Conservation (phyloP, 2,888 invertebrate genomes). For the Xanthia togata region DNA sequence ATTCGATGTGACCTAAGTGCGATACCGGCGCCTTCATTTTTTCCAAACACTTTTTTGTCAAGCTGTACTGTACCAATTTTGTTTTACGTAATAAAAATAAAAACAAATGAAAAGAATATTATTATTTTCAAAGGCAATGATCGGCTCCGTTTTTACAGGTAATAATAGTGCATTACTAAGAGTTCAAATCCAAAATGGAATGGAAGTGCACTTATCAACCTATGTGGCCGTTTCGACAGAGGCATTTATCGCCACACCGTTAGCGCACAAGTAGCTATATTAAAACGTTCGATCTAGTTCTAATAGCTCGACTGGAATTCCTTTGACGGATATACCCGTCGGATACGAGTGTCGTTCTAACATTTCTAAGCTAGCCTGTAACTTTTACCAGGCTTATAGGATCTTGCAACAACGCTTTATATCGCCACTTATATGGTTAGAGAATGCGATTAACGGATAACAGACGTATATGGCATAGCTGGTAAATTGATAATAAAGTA, state of each 20-base stretch:
- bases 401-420: slow-evolving; percentile 47
- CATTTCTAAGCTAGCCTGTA: slow-evolving; percentile 25
- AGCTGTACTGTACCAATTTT: no score
- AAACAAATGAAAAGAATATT: no score
- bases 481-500: slow-evolving; percentile 43
- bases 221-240: slow-evolving; percentile 53
- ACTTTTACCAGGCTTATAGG: slow-evolving; percentile 35
- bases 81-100: no score
- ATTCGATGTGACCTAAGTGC: no score
- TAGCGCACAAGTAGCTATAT: slow-evolving; percentile 26
- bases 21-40: no score
- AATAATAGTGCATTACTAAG: slow-evolving; percentile 23
- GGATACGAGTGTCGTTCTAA: slow-evolving; percentile 39
- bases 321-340: slow-evolving; percentile 39
- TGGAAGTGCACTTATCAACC: slow-evolving; percentile 34
- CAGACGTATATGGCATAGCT: slow-evolving; percentile 43
- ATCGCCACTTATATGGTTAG: slow-evolving; percentile 34
- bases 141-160: slow-evolving; percentile 9
- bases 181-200: slow-evolving; percentile 37
- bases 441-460: slow-evolving; percentile 49
- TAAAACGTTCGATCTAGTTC: slow-evolving; percentile 52
- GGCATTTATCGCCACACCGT: slow-evolving; percentile 48
- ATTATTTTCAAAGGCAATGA: not conserved
- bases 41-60: no score
- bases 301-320: slow-evolving; percentile 46